Percentiles rank a stretch among this genome's conserved stretches.
Conservation (phyloP, 1,140 invertebrate genomes). For the Stenopsyche tienmushanensis region DNA sequence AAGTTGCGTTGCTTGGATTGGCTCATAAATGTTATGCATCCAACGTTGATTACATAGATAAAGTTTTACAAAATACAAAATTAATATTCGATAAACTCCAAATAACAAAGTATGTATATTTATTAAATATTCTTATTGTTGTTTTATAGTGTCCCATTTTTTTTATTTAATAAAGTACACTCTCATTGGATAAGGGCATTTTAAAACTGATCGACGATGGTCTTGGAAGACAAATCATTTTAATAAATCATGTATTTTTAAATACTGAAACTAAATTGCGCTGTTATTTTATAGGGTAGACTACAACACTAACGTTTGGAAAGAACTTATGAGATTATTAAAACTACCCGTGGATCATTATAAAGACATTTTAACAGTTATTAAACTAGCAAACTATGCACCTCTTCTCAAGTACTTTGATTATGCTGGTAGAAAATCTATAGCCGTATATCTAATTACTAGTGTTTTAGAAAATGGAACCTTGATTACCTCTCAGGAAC, state of each 20-base stretch:
- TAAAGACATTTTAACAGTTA: constrained; percentile 86
- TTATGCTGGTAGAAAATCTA: constrained; percentile 81
- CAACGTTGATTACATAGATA: constrained; percentile 92
- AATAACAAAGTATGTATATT: constrained; percentile 26
- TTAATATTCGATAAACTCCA: constrained; percentile 79
- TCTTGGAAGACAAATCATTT: background rate
- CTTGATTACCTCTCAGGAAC: constrained; percentile 80
- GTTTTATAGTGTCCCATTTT: too few species aligned
- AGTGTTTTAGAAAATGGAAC: constrained; percentile 81
- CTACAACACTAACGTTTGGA: constrained; percentile 80
- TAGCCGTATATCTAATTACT: constrained; percentile 85
- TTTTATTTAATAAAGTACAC: background rate
- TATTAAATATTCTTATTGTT: background rate
- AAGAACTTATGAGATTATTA: constrained; percentile 89
- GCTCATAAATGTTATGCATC: constrained; percentile 96
- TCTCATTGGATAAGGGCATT: background rate
- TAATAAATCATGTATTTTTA: too few species aligned
- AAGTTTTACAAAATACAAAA: constrained; percentile 88
- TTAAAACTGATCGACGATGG: background rate
- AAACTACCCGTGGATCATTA: constrained; percentile 95
- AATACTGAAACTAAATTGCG: background rate
- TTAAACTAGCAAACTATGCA: constrained; percentile 81
- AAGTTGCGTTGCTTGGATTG: constrained; percentile 93
- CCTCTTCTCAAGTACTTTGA: constrained; percentile 87
- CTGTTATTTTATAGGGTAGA: constrained; percentile 58